Evolutionary conservation across 2,113 vertebrate genomes (phyloP).

Genomic region (Neodon shergylaensis): DNA sequence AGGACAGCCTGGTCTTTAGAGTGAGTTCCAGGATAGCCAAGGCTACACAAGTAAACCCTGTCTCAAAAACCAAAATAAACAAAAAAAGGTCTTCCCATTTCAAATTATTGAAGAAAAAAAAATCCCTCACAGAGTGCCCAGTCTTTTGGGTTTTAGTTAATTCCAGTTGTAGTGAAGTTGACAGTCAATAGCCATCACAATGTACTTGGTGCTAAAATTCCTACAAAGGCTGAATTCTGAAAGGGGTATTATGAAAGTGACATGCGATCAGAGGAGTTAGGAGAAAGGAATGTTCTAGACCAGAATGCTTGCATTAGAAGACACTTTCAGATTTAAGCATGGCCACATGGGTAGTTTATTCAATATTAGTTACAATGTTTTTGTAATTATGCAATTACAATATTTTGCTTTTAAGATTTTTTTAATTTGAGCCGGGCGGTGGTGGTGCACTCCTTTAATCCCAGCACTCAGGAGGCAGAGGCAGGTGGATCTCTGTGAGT

Average conservation of each 20-base stretch:
- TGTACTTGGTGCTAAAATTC: neutral
- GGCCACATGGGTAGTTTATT: neutral
- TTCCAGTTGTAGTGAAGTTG: neutral
- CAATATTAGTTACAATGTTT: neutral
- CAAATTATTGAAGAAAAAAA: neutral
- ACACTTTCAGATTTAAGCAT: neutral
- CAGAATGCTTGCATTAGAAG: neutral
- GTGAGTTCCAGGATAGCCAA: neutral
- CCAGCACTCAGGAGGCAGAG: too few species aligned
- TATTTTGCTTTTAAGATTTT: too few species aligned
- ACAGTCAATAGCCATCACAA: neutral
- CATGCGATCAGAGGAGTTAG: neutral
- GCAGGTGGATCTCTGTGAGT: neutral
- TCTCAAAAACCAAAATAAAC: neutral
- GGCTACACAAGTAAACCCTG: neutral
- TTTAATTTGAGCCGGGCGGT: too few species aligned
- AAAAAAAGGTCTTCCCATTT: neutral
- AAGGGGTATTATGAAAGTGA: neutral
- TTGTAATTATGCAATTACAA: too few species aligned
- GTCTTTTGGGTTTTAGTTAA: neutral
- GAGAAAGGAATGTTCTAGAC: neutral
- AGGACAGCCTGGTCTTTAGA: neutral
- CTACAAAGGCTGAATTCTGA: neutral
- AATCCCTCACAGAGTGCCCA: neutral
- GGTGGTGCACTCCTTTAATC: too few species aligned